Evolutionary conservation across 1,140 invertebrate genomes (phyloP).

Genomic region (Aphaenogaster rudis): DNA sequence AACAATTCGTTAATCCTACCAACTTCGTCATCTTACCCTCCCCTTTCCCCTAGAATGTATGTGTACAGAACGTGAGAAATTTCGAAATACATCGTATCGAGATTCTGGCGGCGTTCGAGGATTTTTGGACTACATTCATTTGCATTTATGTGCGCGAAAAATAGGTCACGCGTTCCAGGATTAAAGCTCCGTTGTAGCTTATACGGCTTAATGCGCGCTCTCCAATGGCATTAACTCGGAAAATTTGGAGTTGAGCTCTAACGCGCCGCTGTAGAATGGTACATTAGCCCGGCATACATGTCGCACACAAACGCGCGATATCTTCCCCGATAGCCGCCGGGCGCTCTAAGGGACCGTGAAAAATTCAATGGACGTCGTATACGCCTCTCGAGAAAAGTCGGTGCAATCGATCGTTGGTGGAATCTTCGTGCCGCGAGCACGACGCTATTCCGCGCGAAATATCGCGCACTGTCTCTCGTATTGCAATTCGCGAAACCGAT

Average conservation of each 20-base stretch:
- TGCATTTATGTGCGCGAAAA: conserved; percentile 17
- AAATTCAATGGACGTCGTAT: conserved; percentile 32
- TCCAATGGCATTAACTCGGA: conserved; percentile 51
- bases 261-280: not conserved
- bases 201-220: conserved; percentile 15
- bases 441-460: not conserved
- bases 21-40: no score
- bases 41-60: no score
- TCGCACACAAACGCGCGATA: not conserved
- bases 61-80: not conserved
- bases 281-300: not conserved
- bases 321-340: not conserved
- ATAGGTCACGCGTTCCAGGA: conserved; percentile 23
- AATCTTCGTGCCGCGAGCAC: not conserved
- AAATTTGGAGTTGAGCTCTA: conserved; percentile 49
- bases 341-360: not conserved
- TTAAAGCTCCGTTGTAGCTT: conserved; percentile 32
- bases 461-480: not conserved
- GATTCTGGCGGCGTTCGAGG: not conserved
- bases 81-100: not conserved
- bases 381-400: not conserved
- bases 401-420: not conserved
- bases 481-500: conserved; percentile 18
- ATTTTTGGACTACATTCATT: conserved; percentile 14
- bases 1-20: no score